Evolutionary conservation across 2,113 vertebrate genomes (phyloP).

Genomic region (Dunckerocampus dactyliophorus): DNA sequence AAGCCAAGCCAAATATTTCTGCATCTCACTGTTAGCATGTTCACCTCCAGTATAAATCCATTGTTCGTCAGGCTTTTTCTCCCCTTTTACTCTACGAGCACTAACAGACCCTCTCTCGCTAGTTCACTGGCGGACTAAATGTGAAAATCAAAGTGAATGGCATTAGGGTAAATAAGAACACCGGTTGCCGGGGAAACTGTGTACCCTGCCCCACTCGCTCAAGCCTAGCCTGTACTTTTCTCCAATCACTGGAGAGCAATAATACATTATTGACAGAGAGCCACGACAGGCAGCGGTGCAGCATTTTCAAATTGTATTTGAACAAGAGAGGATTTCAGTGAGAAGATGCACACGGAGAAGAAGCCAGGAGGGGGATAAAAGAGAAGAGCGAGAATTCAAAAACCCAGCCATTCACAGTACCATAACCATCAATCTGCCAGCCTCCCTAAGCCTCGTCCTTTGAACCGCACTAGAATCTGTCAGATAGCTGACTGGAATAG

Average conservation of each 20-base stretch:
- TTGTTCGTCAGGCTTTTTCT: conserved; percentile 18
- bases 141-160: conserved; percentile 80
- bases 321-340: conserved; percentile 61
- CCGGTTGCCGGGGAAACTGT: conserved; percentile 75
- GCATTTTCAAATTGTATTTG: conserved; percentile 73
- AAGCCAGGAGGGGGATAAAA: conserved; percentile 21
- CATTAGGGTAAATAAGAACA: conserved; percentile 78
- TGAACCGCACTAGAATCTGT: conserved; percentile 53
- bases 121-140: conserved; percentile 64
- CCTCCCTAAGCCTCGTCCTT: conserved; percentile 47
- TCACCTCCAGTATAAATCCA: conserved; percentile 24
- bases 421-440: conserved; percentile 67
- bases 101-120: conserved; percentile 34
- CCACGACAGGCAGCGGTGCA: conserved; percentile 70
- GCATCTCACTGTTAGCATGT: conserved; percentile 29
- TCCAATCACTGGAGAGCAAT: conserved; percentile 75
- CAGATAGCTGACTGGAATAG: conserved; percentile 55
- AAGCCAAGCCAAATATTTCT: conserved; percentile 36
- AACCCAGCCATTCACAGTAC: conserved; percentile 46
- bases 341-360: conserved; percentile 44
- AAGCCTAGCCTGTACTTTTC: conserved; percentile 75
- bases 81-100: conserved; percentile 41
- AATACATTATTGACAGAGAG: conserved; percentile 76
- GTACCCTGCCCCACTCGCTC: conserved; percentile 69
- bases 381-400: conserved; percentile 42